Conservation (phyloP, 2,888 invertebrate genomes). For the Panopea generosa region DNA sequence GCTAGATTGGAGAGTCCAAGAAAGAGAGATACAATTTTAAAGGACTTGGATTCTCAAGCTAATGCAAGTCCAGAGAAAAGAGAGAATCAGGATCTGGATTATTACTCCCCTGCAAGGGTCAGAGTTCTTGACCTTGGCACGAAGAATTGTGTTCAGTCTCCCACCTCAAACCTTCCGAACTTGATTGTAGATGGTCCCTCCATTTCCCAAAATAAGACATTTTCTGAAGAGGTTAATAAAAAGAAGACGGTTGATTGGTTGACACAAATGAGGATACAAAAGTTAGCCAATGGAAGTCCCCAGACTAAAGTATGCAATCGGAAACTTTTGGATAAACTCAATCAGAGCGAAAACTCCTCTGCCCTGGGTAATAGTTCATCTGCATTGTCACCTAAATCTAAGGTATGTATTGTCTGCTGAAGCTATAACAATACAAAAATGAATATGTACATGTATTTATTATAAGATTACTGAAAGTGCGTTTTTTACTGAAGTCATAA, state of each 20-base stretch:
- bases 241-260: constrained; percentile 70
- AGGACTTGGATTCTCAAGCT: constrained; percentile 35
- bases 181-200: constrained; percentile 65
- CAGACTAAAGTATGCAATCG: constrained; percentile 12
- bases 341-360: background rate
- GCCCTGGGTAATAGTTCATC: too few species aligned
- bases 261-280: constrained; percentile 67
- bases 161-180: constrained; percentile 73
- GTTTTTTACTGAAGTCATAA: too few species aligned
- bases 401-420: too few species aligned
- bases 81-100: constrained; percentile 15
- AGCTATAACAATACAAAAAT: too few species aligned
- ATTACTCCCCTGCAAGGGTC: constrained; percentile 27
- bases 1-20: constrained; percentile 30
- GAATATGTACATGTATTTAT: too few species aligned
- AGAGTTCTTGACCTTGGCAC: constrained; percentile 13
- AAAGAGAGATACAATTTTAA: constrained; percentile 13
- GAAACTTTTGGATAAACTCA: constrained; percentile 41
- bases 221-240: constrained; percentile 33
- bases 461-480: too few species aligned
- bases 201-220: constrained; percentile 26
- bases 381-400: too few species aligned
- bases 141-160: constrained; percentile 51
- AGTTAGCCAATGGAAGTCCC: constrained; percentile 23
- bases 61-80: constrained; percentile 52